Evolutionary conservation across 2,797 vertebrate species (phyloP).

Genomic region (Lepilemur ruficaudatus): DNA sequence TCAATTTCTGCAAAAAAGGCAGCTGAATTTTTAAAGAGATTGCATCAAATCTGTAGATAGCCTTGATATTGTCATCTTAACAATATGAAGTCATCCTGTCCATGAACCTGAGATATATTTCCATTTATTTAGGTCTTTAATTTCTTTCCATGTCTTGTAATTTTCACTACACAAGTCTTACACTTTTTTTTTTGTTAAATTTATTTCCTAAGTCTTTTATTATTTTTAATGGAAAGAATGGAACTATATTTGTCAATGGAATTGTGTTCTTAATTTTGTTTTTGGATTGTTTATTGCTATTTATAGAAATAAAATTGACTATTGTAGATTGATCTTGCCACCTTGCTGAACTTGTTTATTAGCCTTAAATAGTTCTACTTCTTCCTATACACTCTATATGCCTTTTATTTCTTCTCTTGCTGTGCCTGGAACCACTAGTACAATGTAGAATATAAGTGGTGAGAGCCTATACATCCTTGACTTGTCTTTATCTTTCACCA

Average conservation of each 20-base stretch:
- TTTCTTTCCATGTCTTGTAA: background rate
- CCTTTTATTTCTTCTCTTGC: constrained; percentile 30
- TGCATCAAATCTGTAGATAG: background rate
- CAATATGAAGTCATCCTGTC: background rate
- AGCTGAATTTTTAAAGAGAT: constrained; percentile 33
- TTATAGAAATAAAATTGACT: background rate
- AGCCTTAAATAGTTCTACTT: background rate
- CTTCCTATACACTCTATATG: background rate
- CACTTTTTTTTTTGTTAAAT: background rate
- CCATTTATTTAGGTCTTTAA: background rate
- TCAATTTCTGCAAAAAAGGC: constrained; percentile 7
- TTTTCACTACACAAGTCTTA: background rate
- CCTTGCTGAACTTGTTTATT: background rate
- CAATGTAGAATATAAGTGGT: background rate
- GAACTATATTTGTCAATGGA: background rate
- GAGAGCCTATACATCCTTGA: background rate
- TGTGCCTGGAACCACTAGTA: background rate
- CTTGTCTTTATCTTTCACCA: background rate
- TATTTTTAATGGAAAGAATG: background rate
- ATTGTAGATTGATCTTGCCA: background rate
- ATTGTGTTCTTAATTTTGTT: background rate
- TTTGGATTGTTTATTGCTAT: background rate
- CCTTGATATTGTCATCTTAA: background rate
- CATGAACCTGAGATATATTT: background rate
- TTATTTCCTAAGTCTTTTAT: background rate